Evolutionary conservation across 1,140 invertebrate genomes (phyloP).

Genomic region (Metopolophium dirhodum): DNA sequence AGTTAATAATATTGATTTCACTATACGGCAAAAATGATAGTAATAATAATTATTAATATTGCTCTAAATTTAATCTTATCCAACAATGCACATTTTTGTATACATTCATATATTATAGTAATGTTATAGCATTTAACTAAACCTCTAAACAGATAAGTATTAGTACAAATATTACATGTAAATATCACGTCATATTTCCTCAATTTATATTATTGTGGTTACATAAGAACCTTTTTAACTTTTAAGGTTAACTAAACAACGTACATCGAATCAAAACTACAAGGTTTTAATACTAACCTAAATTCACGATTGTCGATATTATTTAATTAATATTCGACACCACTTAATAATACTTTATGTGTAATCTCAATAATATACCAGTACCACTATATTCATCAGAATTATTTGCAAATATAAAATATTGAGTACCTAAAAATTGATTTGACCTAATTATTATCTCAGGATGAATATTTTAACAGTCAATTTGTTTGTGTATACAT

Average conservation of each 20-base stretch:
- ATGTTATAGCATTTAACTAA: not conserved
- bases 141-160: not conserved
- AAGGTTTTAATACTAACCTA: not conserved
- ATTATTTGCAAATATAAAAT: not conserved
- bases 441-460: not conserved
- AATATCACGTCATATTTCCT: not conserved
- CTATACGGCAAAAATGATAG: no score
- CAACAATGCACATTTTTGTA: constrained; percentile 63
- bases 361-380: not conserved
- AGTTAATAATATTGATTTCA: no score
- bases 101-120: constrained; percentile 75
- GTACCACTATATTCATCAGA: not conserved
- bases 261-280: not conserved
- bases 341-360: not conserved
- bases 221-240: not conserved
- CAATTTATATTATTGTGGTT: not conserved
- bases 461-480: no score
- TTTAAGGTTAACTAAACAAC: not conserved
- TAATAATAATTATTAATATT: not conserved
- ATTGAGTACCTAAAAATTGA: not conserved
- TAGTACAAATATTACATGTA: not conserved
- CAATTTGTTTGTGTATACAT: not conserved
- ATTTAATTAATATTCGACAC: not conserved
- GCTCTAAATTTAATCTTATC: constrained; percentile 61
- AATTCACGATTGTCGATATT: not conserved